Evolutionary conservation across 92 coral and sea anemone species (phyloP).

Genomic region (Hydrozoanthus gracilis): DNA sequence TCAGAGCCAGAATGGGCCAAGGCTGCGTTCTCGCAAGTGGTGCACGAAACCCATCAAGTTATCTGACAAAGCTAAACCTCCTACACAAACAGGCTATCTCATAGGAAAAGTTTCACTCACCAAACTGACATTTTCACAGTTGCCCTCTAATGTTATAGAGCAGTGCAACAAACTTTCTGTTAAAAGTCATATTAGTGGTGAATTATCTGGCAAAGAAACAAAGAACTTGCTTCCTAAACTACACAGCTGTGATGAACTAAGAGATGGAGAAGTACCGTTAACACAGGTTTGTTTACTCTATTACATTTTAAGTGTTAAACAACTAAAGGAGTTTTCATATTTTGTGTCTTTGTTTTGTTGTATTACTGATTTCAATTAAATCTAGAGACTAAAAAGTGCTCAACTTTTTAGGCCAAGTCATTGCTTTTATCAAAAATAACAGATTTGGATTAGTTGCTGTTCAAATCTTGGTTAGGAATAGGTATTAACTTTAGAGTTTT

Average conservation of each 20-base stretch:
- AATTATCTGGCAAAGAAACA: not conserved
- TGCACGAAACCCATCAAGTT: not conserved
- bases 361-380: too few species aligned
- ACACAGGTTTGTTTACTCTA: too few species aligned
- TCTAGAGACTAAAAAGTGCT: too few species aligned
- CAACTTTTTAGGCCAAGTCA: too few species aligned
- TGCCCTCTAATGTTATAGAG: slow-evolving; percentile 56
- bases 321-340: too few species aligned
- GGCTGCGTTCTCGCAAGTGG: not conserved
- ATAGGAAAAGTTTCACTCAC: slow-evolving; percentile 43
- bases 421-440: too few species aligned
- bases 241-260: not conserved
- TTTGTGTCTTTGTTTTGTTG: too few species aligned
- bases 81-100: not conserved
- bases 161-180: slow-evolving; percentile 47
- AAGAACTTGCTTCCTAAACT: not conserved
- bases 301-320: too few species aligned
- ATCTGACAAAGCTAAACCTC: not conserved
- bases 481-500: too few species aligned
- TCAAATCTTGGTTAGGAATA: too few species aligned
- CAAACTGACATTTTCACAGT: slow-evolving; percentile 50
- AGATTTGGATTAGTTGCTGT: too few species aligned
- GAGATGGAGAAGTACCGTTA: too few species aligned
- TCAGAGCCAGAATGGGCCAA: not conserved
- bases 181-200: not conserved